Evolutionary conservation across 2,797 vertebrate genomes (phyloP).

Genomic region (Thunnus albacares): DNA sequence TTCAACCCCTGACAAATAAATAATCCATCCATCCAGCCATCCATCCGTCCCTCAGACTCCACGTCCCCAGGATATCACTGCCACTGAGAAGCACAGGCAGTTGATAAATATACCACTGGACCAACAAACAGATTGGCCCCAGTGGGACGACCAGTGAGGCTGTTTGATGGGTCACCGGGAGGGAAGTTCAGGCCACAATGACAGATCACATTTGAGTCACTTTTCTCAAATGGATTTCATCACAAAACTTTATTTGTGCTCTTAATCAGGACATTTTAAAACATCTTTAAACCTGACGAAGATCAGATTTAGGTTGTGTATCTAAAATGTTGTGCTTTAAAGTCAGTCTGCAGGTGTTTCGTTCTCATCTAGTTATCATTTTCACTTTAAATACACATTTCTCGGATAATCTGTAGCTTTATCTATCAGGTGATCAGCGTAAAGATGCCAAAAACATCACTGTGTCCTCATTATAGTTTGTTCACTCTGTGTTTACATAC

Average conservation of each 20-base stretch:
- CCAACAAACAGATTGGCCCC: slow-evolving; percentile 77
- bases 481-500: neutral
- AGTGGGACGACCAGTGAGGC: slow-evolving; percentile 46
- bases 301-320: neutral
- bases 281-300: too few relatives aligned
- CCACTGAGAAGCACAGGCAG: slow-evolving; percentile 65
- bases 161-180: slow-evolving; percentile 35
- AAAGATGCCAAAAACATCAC: neutral
- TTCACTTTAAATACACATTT: neutral
- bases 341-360: too few relatives aligned
- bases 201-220: slow-evolving; percentile 21
- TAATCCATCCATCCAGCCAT: slow-evolving; percentile 52
- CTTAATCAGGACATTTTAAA: neutral
- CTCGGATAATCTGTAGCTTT: neutral
- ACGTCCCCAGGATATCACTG: slow-evolving; percentile 65
- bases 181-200: slow-evolving; percentile 34
- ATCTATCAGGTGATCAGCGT: neutral
- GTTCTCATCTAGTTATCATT: too few relatives aligned
- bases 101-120: slow-evolving; percentile 75
- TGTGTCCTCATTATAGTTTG: neutral
- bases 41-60: slow-evolving; percentile 42
- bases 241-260: neutral
- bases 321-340: too few relatives aligned
- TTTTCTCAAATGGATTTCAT: neutral
- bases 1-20: slow-evolving; percentile 67